Conservation (phyloP, 2,888 invertebrate species). For the Cheilosia scutellata region DNA sequence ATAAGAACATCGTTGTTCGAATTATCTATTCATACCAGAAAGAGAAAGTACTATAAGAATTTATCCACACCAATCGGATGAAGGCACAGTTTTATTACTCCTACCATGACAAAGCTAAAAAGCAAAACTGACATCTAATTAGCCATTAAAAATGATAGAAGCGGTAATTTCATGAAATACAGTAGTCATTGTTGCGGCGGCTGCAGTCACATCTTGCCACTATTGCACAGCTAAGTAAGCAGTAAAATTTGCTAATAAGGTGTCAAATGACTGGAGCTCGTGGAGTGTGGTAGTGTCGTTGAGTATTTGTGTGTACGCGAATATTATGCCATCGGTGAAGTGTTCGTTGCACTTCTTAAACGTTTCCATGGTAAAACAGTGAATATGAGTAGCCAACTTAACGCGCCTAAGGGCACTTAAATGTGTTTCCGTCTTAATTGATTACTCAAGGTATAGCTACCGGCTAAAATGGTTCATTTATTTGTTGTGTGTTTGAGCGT, state of each 20-base stretch:
- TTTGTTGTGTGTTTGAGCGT: background rate
- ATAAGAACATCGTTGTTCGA: too few species aligned
- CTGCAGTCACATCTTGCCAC: background rate
- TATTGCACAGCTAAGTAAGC: conserved; percentile 33
- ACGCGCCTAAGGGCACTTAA: background rate
- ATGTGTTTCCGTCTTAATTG: background rate
- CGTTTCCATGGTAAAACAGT: background rate
- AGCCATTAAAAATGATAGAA: conserved; percentile 62
- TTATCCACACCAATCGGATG: background rate
- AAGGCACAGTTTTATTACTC: background rate
- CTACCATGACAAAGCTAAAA: background rate
- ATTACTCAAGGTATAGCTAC: background rate
- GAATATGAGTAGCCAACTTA: background rate
- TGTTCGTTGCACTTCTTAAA: conserved; percentile 1
- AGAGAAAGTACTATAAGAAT: too few species aligned
- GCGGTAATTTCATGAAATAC: conserved; percentile 36
- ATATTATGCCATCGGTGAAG: conserved; percentile 2
- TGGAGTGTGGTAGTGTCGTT: background rate
- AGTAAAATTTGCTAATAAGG: conserved; percentile 51
- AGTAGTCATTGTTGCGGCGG: background rate
- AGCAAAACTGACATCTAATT: conserved; percentile 42
- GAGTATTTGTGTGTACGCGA: background rate
- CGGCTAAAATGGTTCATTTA: background rate
- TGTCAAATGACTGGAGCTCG: conserved; percentile 37
- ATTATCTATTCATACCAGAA: too few species aligned